phyloP scores from a whole-genome alignment of 2,888 invertebrate genomes.

The Andrena marginata region DNA sequence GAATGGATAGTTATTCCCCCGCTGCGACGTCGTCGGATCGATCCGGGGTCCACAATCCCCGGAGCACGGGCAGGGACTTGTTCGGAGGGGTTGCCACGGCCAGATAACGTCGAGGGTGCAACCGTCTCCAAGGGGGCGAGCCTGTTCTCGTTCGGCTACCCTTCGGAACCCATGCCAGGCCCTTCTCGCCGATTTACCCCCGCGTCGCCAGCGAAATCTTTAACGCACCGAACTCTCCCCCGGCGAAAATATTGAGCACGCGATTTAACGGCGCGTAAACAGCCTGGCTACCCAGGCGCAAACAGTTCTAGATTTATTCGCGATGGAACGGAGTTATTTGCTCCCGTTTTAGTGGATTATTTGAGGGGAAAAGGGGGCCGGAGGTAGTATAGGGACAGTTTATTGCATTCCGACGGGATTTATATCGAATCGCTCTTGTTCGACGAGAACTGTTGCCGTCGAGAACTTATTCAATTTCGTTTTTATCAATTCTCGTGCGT shows the following conservation, averaged over 20 bases:
- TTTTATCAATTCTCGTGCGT: neutral
- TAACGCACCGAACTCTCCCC: slow-evolving; percentile 1
- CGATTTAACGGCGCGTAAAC: slow-evolving; percentile 59
- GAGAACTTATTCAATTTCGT: neutral
- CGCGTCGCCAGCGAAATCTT: neutral
- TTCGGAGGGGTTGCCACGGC: slow-evolving; percentile 45
- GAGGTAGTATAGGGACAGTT: neutral
- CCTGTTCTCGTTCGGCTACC: slow-evolving; percentile 31
- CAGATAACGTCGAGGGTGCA: slow-evolving; percentile 57
- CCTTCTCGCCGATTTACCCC: slow-evolving; percentile 41
- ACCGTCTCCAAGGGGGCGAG: slow-evolving; percentile 48
- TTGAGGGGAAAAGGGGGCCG: neutral
- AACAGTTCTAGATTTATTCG: slow-evolving; percentile 43
- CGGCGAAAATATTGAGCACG: slow-evolving; percentile 43
- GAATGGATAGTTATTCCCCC: slow-evolving; percentile 64
- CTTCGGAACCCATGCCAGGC: slow-evolving; percentile 20
- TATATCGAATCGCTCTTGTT: slow-evolving; percentile 6
- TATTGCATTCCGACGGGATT: neutral
- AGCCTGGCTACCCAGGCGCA: slow-evolving; percentile 35
- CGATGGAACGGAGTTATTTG: slow-evolving; percentile 14
- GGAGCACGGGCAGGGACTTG: slow-evolving; percentile 43
- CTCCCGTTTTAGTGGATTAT: neutral
- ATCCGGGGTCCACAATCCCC: slow-evolving; percentile 48
- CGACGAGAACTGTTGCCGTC: neutral
- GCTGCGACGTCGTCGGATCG: slow-evolving; percentile 51